Percentiles rank a stretch among this genome's conserved stretches.
Conservation (phyloP, 2,113 vertebrate genomes). For the Ciconia boyciana region DNA sequence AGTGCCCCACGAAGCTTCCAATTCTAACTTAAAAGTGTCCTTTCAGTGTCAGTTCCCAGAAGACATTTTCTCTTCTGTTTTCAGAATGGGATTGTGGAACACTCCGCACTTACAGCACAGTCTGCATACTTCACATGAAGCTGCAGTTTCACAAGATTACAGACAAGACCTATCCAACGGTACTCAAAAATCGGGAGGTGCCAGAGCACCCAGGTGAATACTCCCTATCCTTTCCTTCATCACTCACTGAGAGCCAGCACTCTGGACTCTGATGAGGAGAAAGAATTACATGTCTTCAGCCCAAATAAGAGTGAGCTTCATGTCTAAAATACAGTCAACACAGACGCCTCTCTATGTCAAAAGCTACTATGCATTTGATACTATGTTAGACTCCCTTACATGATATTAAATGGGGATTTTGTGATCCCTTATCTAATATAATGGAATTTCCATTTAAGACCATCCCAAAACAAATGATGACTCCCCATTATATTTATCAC, state of each 20-base stretch:
- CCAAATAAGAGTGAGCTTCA: background rate
- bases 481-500: conserved; percentile 10
- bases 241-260: background rate
- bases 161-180: background rate
- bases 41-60: background rate
- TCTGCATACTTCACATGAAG: background rate
- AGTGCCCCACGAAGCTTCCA: background rate
- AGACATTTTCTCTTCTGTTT: background rate
- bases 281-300: background rate
- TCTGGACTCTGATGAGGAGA: background rate
- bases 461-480: background rate
- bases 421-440: conserved; percentile 64
- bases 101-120: background rate
- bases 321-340: background rate
- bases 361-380: background rate
- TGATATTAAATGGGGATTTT: conserved; percentile 60
- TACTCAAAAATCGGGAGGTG: background rate
- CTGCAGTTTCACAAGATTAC: background rate
- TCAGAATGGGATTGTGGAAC: background rate
- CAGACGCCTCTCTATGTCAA: background rate
- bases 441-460: background rate
- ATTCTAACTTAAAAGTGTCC: background rate
- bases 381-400: conserved; percentile 2
- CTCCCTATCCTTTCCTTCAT: background rate
- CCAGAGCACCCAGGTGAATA: background rate